Base-by-base conservation (phyloP, 2,797 vertebrate genomes). In the Rhinophrynus dorsalis region DNA sequence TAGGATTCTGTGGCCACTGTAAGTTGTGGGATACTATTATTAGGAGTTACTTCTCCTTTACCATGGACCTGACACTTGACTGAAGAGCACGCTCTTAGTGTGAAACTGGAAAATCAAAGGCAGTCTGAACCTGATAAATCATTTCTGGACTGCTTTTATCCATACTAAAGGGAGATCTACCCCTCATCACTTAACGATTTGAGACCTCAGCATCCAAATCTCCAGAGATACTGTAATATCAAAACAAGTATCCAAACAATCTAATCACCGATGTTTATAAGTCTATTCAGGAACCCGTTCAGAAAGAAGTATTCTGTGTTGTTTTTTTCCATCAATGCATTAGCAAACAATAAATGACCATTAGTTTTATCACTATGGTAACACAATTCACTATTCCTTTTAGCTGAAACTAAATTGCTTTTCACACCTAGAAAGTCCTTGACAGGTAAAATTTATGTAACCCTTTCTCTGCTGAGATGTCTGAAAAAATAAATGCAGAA, bases 371-470 rank as follows among this genome's bases (percentile, higher is more conserved):
- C 47, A 21, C 47, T 50, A 27, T 50, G 44, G 44, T 47, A 47
- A 47, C 44, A 47, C 8, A 6, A 2, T 47, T 47, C 20, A 47
- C 20, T 47, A 11, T 44, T 44, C 40, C 20, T 17, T 17, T 44
- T 44, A 44, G 20, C 40, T 18, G n/a, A 44, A 44, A 44, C 40
- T 44, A 44, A 44, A 44, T 44, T 47, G 44, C 44, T 47, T 47
- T 47, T 47, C 44, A 47, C 18, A 21, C 20, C 44, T 23, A 24
- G 44, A 5, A 47, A 23, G 44, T 5, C 20, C 18, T 47, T 47
- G 44, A 47, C 44, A 12, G 44, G 12, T 47, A 47, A 47, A 47
- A 47, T 21, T 47, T n/a, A 18, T 21, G 18, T 47, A 47, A 24
- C 24, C 44, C 20, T 21, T 47, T 47, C 20, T 23, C 44, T 47